A percentile compares a stretch with the other conserved stretches of the same genome.
Evolutionary conservation across 2,113 vertebrate species (phyloP).

Genomic region (Vidua macroura): DNA sequence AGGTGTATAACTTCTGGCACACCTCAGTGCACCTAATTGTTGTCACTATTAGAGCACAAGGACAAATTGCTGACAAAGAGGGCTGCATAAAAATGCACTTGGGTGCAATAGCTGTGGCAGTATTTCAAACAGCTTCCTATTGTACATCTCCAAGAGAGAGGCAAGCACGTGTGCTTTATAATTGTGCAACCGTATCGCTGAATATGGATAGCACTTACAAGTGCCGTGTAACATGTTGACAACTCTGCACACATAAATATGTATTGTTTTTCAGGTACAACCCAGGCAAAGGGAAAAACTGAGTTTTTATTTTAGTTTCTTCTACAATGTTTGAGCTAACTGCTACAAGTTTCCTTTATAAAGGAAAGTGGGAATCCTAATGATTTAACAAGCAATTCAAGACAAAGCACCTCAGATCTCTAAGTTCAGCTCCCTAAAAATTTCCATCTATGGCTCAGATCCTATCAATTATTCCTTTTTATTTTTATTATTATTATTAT

Average conservation of each 20-base stretch:
- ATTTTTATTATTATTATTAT: neutral
- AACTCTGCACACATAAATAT: slow-evolving; percentile 49
- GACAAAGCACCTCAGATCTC: slow-evolving; percentile 4
- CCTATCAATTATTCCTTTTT: neutral
- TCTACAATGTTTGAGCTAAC: slow-evolving; percentile 4
- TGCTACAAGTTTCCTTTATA: neutral
- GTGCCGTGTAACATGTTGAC: slow-evolving; percentile 37
- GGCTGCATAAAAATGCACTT: slow-evolving; percentile 38
- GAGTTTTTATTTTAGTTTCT: neutral
- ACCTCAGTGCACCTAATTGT: slow-evolving; percentile 30
- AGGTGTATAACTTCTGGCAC: slow-evolving; percentile 11
- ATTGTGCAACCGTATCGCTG: slow-evolving; percentile 47
- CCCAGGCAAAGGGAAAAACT: slow-evolving; percentile 1
- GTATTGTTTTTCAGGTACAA: slow-evolving; percentile 47
- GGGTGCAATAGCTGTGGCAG: slow-evolving; percentile 41
- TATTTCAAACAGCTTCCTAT: slow-evolving; percentile 53
- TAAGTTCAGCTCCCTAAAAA: neutral
- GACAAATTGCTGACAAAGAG: slow-evolving; percentile 57
- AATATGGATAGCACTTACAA: slow-evolving; percentile 43
- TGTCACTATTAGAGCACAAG: slow-evolving; percentile 53
- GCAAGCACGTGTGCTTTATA: slow-evolving; percentile 22
- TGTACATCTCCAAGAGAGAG: slow-evolving; percentile 33
- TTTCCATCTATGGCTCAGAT: slow-evolving; percentile 26
- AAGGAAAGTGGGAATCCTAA: neutral
- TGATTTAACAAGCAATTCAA: slow-evolving; percentile 2